Conservation (phyloP, 1,140 invertebrate genomes). For the Gryon sp. region DNA sequence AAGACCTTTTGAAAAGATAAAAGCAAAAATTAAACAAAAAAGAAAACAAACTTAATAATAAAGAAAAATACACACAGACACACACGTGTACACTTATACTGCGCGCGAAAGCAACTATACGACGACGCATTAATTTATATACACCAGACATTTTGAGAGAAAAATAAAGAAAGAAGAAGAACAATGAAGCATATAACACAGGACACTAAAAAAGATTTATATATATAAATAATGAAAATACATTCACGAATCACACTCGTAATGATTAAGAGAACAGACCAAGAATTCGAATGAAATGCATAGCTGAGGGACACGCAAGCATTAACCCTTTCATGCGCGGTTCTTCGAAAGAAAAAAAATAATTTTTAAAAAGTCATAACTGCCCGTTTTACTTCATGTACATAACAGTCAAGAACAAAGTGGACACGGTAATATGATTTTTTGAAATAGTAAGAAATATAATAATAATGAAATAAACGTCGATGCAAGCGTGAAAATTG, state of each 20-base stretch:
- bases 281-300: constrained; percentile 58
- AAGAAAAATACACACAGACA: too few relatives aligned
- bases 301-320: constrained; percentile 50
- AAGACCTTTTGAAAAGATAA: constrained; percentile 55
- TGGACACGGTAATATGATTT: constrained; percentile 73
- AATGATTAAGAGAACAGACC: constrained; percentile 51
- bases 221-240: constrained; percentile 63
- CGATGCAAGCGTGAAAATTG: constrained; percentile 57
- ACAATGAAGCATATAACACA: constrained; percentile 58
- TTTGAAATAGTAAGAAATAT: constrained; percentile 66
- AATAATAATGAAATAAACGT: too few relatives aligned
- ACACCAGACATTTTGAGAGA: constrained; percentile 36
- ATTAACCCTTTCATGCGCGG: constrained; percentile 61
- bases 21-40: constrained; percentile 18
- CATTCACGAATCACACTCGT: constrained; percentile 57
- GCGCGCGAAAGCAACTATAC: constrained; percentile 66
- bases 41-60: constrained; percentile 13
- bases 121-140: constrained; percentile 67
- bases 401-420: constrained; percentile 69
- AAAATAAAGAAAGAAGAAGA: too few relatives aligned
- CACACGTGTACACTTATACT: constrained; percentile 66
- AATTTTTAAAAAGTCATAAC: constrained; percentile 61
- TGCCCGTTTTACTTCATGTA: constrained; percentile 70
- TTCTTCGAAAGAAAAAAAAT: constrained; percentile 53
- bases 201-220: constrained; percentile 64